These are phyloP conservation scores for Xerus inauris DNA, from an alignment of 2,113 vertebrate species.

Conservation along the genomic window DNA sequence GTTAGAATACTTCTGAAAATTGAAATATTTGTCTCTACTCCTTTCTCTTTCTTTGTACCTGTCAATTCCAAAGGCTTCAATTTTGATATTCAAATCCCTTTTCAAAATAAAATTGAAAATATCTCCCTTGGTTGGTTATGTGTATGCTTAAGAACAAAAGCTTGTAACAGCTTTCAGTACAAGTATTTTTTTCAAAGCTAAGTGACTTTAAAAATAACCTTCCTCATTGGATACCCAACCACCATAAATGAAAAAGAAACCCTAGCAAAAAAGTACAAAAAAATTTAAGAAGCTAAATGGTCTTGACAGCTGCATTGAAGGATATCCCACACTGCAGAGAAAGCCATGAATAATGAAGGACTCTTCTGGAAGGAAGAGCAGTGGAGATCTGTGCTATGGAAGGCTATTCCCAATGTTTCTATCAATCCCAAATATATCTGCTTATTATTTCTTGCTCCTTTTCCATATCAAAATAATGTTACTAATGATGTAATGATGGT, in stretches of 20 bases:
- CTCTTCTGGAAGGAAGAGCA: constrained; percentile 31
- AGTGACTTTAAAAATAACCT: constrained; percentile 62
- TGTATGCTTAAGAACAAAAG: constrained; percentile 79
- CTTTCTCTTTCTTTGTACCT: neutral
- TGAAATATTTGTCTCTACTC: neutral
- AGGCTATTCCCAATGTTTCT: neutral
- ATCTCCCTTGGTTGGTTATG: constrained; percentile 59
- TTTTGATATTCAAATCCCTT: constrained; percentile 62
- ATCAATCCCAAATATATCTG: neutral
- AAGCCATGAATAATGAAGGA: constrained; percentile 75
- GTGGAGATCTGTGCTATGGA: neutral
- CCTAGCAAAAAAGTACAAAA: constrained; percentile 61
- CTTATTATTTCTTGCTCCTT: neutral
- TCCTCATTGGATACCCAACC: constrained; percentile 63
- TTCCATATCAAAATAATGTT: neutral
- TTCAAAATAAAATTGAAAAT: constrained; percentile 78
- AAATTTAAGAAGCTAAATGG: constrained; percentile 60
- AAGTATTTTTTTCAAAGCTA: constrained; percentile 75
- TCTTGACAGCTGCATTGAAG: constrained; percentile 50
- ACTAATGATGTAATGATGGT: neutral
- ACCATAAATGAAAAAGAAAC: constrained; percentile 61
- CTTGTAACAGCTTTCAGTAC: constrained; percentile 77
- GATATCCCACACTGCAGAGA: neutral
- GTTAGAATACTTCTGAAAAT: constrained; percentile 34
- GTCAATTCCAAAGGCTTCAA: neutral